These are phyloP conservation scores for Calyptommatus sinebrachiatus DNA, from an alignment of 2,113 vertebrate genomes.

Conservation along the genomic window DNA sequence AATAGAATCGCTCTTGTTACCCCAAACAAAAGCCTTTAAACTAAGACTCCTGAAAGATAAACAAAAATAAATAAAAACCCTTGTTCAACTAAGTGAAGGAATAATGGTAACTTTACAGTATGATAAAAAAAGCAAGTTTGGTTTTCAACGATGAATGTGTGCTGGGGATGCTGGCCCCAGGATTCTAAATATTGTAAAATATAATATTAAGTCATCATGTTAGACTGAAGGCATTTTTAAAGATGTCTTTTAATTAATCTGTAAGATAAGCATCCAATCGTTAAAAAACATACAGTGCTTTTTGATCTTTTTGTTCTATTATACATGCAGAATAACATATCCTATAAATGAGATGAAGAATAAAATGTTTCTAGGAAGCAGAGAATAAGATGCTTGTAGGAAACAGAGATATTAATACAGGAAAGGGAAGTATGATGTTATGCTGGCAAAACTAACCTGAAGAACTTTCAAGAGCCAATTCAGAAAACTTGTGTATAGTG, in stretches of 20 bases:
- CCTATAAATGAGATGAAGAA: no score
- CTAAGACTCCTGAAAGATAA: neutral
- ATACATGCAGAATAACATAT: neutral
- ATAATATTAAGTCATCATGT: neutral
- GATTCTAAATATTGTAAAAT: neutral
- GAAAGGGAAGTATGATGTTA: neutral
- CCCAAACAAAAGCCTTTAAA: neutral
- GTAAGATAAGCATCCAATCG: neutral
- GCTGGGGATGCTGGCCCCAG: no score
- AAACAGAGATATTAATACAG: neutral
- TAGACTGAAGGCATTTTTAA: neutral
- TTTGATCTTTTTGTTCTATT: no score
- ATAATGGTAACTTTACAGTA: neutral
- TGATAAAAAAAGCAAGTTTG: no score
- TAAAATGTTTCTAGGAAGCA: no score
- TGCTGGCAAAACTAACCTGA: neutral
- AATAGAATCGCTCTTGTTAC: neutral
- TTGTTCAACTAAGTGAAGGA: no score
- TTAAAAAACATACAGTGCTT: neutral
- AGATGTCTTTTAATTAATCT: neutral
- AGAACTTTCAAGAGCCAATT: neutral
- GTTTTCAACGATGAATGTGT: neutral
- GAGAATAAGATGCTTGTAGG: neutral
- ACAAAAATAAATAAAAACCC: neutral
- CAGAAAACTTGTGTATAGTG: neutral